Conservation (phyloP, 2,797 vertebrate genomes). For the Enteromius trimaculatus region DNA sequence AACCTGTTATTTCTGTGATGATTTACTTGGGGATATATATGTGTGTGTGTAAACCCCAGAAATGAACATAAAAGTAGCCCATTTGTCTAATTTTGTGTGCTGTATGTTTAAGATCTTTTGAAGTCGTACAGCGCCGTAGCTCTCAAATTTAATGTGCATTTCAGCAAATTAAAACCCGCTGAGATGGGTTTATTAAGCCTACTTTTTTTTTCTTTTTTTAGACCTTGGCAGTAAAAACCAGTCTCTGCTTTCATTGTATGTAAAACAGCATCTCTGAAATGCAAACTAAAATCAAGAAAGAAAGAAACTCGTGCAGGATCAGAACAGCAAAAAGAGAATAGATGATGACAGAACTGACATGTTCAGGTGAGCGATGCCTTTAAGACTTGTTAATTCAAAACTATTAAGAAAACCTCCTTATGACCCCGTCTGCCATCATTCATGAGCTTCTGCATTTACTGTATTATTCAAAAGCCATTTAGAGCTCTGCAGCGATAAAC, state of each 20-base stretch:
- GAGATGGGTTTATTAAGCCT: background rate
- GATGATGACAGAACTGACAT: background rate
- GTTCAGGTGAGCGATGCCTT: background rate
- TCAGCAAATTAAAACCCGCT: background rate
- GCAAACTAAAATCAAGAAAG: background rate
- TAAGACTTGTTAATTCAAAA: background rate
- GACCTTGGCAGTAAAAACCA: background rate
- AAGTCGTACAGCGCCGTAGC: background rate
- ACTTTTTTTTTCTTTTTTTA: background rate
- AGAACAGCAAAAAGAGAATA: background rate
- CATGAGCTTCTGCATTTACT: background rate
- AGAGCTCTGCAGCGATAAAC: background rate
- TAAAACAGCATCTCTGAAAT: background rate
- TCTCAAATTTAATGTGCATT: background rate
- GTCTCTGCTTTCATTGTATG: background rate
- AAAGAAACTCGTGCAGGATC: too few species aligned
- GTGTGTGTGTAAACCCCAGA: background rate
- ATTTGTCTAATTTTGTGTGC: background rate
- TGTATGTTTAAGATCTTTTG: background rate
- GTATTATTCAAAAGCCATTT: slow-evolving; percentile 28
- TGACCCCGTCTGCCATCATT: slow-evolving; percentile 5
- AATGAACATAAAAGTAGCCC: background rate
- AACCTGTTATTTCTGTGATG: background rate
- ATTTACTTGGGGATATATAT: background rate
- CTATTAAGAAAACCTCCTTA: background rate